Evolutionary conservation across 1,140 invertebrate species (phyloP).

Genomic region (Telenomus remus): DNA sequence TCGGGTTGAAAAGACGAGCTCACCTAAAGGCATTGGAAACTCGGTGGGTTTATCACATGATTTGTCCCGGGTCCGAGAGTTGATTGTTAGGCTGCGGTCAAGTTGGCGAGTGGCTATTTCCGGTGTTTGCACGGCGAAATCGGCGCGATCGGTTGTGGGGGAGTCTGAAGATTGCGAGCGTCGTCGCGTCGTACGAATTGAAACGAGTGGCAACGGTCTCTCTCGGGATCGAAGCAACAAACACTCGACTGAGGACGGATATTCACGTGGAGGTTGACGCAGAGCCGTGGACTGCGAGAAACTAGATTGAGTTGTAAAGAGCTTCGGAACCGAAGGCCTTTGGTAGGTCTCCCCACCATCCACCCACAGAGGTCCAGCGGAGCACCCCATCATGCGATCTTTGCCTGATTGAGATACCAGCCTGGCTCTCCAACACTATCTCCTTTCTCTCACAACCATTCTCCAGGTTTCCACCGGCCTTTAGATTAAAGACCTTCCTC

Average conservation of each 20-base stretch:
- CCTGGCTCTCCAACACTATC: slow-evolving; percentile 66
- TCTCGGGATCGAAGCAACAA: too few species aligned
- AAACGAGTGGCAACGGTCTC: too few species aligned
- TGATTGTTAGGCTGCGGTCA: slow-evolving; percentile 15
- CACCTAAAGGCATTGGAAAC: slow-evolving; percentile 22
- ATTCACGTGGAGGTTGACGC: slow-evolving; percentile 39
- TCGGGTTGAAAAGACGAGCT: background rate
- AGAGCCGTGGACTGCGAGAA: slow-evolving; percentile 64
- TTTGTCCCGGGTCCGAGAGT: slow-evolving; percentile 32
- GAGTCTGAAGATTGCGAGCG: background rate
- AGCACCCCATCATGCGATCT: slow-evolving; percentile 66
- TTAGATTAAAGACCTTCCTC: slow-evolving; percentile 55
- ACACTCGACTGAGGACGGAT: too few species aligned
- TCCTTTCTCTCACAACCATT: slow-evolving; percentile 59
- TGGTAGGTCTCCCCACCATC: slow-evolving; percentile 55
- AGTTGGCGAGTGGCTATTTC: slow-evolving; percentile 21
- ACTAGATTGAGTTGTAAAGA: slow-evolving; percentile 75
- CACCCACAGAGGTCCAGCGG: slow-evolving; percentile 65
- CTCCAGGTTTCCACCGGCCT: slow-evolving; percentile 55
- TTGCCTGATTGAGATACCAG: slow-evolving; percentile 74
- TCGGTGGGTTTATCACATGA: slow-evolving; percentile 39
- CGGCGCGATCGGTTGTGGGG: background rate
- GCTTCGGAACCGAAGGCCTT: slow-evolving; percentile 65
- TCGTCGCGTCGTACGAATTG: background rate
- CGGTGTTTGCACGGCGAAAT: slow-evolving; percentile 37